phyloP scores from a whole-genome alignment of 92 coral and sea anemone genomes.

The Actinernus sp. region DNA sequence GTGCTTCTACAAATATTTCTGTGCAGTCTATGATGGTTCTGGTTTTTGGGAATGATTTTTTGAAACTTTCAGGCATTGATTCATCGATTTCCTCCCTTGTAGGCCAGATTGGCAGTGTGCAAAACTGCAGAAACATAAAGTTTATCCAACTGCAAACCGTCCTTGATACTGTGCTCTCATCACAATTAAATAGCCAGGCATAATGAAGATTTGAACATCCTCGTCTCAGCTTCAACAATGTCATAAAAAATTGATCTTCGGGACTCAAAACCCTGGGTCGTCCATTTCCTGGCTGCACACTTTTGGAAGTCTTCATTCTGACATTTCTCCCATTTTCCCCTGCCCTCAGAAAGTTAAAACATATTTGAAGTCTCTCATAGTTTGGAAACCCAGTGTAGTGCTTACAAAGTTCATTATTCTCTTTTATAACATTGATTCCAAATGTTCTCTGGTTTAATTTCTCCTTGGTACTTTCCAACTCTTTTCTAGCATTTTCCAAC shows the following conservation, averaged over 20 bases:
- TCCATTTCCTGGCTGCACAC: conserved; percentile 14
- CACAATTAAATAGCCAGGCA: conserved; percentile 36
- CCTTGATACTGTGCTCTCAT: conserved; percentile 41
- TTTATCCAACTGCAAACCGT: conserved; percentile 52
- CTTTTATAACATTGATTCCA: conserved; percentile 10
- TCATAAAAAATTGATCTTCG: conserved; percentile 39
- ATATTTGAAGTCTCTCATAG: conserved; percentile 13
- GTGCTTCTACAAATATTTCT: conserved; percentile 60
- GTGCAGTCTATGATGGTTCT: conserved; percentile 42
- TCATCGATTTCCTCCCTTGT: conserved; percentile 47
- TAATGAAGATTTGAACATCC: conserved; percentile 42
- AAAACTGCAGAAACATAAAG: conserved; percentile 37
- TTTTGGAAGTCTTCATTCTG: conserved; percentile 19
- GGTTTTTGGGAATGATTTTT: conserved; percentile 50
- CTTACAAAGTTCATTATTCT: conserved; percentile 12
- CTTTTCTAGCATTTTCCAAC: neutral
- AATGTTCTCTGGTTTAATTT: conserved; percentile 9
- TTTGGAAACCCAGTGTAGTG: conserved; percentile 54
- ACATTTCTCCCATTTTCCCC: conserved; percentile 46
- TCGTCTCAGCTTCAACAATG: conserved; percentile 28
- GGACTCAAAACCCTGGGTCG: conserved; percentile 29
- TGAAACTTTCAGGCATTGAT: conserved; percentile 58
- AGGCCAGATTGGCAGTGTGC: conserved; percentile 61
- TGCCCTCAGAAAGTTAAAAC: conserved; percentile 13
- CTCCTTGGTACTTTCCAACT: conserved; percentile 3